phyloP scores from a whole-genome alignment of 92 coral and sea anemone species.

The Porites evermanni region DNA sequence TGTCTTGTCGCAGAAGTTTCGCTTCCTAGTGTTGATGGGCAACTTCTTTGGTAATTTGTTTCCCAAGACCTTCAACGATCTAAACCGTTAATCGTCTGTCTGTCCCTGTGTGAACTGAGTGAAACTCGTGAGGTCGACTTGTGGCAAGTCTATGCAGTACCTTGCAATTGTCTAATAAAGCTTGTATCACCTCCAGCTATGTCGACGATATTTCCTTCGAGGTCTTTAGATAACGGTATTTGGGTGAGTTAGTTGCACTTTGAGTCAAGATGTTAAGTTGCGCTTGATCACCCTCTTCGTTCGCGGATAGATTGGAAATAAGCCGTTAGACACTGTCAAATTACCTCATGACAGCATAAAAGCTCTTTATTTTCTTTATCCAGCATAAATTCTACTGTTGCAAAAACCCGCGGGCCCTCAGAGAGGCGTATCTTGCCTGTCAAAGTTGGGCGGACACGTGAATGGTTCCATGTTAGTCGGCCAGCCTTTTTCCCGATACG shows the following conservation, averaged over 20 bases:
- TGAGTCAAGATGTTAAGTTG: conserved; percentile 11
- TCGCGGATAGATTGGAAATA: neutral
- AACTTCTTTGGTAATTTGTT: no score
- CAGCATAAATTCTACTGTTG: neutral
- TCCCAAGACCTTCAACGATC: no score
- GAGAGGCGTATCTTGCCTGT: neutral
- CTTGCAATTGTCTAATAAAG: no score
- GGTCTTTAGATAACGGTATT: neutral
- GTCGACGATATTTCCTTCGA: neutral
- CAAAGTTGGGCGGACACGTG: conserved; percentile 7
- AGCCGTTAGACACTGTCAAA: neutral
- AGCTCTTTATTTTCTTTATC: neutral
- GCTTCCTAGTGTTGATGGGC: no score
- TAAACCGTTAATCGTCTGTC: no score
- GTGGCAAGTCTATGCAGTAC: no score
- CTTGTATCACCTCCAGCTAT: neutral
- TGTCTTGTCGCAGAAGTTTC: no score
- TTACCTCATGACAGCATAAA: neutral
- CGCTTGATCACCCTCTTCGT: neutral
- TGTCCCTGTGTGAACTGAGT: no score
- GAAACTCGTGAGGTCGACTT: no score
- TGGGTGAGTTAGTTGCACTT: no score
- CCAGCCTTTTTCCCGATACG: neutral
- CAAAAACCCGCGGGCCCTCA: neutral
- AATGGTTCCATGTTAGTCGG: neutral